Conservation (phyloP, 2,888 invertebrate genomes). For the Heliothis peltigera region DNA sequence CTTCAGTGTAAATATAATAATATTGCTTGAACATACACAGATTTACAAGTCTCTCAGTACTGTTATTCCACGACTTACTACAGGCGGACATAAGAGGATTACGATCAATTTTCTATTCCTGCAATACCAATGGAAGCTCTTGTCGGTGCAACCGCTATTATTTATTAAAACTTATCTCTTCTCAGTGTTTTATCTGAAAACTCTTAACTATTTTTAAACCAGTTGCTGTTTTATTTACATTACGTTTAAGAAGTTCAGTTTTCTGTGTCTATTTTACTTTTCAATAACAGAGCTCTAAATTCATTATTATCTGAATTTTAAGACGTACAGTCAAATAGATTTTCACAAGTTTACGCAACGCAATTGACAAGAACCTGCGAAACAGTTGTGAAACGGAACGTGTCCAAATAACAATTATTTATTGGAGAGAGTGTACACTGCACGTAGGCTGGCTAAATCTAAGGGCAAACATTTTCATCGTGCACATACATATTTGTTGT, state of each 20-base stretch:
- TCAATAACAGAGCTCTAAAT: neutral
- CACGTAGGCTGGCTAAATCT: slow-evolving; percentile 38
- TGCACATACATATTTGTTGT: slow-evolving; percentile 20
- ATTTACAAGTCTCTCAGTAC: slow-evolving; percentile 5
- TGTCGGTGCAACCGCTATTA: neutral
- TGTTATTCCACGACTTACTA: slow-evolving; percentile 9
- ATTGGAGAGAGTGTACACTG: slow-evolving; percentile 56
- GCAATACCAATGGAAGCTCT: slow-evolving; percentile 3
- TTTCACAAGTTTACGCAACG: slow-evolving; percentile 59
- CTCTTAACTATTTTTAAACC: slow-evolving; percentile 2
- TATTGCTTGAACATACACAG: slow-evolving; percentile 1
- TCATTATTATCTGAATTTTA: slow-evolving; percentile 12
- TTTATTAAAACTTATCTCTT: slow-evolving; percentile 20
- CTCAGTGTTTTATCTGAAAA: neutral
- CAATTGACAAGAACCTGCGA: slow-evolving; percentile 60
- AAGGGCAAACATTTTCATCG: slow-evolving; percentile 42
- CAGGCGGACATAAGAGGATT: slow-evolving; percentile 6
- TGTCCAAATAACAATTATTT: slow-evolving; percentile 58
- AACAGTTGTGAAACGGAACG: slow-evolving; percentile 62
- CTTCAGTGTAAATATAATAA: slow-evolving; percentile 16
- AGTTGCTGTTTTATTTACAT: neutral
- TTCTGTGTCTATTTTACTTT: neutral
- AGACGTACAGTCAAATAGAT: slow-evolving; percentile 33
- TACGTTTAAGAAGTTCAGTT: neutral
- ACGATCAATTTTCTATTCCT: slow-evolving; percentile 12